phyloP scores from a whole-genome alignment of 2,888 invertebrate species.

The Amphiduros pacificus region DNA sequence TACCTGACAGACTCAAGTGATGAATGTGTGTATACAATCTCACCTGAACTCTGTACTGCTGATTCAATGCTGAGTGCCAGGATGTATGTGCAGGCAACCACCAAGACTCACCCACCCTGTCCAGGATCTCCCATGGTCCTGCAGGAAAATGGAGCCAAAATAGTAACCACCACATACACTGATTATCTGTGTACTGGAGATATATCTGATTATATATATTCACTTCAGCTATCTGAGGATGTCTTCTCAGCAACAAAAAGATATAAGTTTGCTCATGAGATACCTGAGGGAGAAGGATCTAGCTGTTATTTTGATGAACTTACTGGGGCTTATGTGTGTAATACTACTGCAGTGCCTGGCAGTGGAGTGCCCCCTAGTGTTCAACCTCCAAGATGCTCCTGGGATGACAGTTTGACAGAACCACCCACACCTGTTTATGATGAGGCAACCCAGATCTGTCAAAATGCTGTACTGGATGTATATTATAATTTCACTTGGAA shows the following conservation, averaged over 20 bases:
- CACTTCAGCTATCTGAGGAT: constrained; percentile 30
- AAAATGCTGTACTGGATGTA: constrained; percentile 47
- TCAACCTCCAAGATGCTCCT: constrained; percentile 33
- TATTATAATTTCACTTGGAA: constrained; percentile 47
- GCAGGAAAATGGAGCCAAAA: constrained; percentile 12
- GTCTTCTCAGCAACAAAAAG: constrained; percentile 10
- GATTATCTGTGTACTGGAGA: constrained; percentile 36
- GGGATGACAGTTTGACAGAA: constrained; percentile 36
- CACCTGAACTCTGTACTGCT: constrained; percentile 31
- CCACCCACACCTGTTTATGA: constrained; percentile 33
- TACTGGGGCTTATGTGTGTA: constrained; percentile 22
- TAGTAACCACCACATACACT: constrained; percentile 32
- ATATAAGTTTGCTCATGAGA: constrained; percentile 5
- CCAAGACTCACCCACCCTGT: constrained; percentile 29
- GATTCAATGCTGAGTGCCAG: constrained; percentile 41
- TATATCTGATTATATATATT: constrained; percentile 31
- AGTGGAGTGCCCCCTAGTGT: constrained; percentile 4
- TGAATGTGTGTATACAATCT: constrained; percentile 37
- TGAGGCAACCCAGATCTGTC: constrained; percentile 28
- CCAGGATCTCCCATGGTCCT: constrained; percentile 29
- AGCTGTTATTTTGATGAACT: constrained; percentile 22
- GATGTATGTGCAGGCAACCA: constrained; percentile 38
- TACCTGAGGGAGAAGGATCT: not conserved
- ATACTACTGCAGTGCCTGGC: not conserved
- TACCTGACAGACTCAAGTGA: constrained; percentile 39